Percentiles rank a stretch among this genome's conserved stretches.
phyloP scores from a whole-genome alignment of 2,888 invertebrate species.

The Andrena bicolor region DNA sequence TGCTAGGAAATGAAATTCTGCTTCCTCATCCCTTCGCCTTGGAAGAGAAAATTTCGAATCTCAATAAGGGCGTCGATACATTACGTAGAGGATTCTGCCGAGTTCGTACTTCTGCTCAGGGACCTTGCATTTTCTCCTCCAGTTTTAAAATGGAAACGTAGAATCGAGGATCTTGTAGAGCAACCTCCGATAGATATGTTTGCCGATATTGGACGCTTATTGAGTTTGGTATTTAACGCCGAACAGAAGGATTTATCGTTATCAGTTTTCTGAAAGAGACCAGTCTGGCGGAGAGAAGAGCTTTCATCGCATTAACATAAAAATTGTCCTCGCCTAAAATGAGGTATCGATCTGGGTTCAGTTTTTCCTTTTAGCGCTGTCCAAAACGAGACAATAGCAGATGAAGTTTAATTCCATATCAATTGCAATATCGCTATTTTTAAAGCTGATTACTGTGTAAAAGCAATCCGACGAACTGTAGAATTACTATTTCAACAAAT shows the following conservation, averaged over 20 bases:
- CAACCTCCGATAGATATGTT: background rate
- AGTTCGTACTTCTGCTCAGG: background rate
- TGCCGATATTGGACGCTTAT: background rate
- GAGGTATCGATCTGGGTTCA: slow-evolving; percentile 10
- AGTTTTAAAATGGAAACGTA: background rate
- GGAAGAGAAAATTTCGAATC: background rate
- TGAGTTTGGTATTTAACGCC: background rate
- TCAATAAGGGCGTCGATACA: background rate
- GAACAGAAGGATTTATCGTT: background rate
- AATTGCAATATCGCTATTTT: too few species aligned
- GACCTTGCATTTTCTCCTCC: background rate
- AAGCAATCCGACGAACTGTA: too few species aligned
- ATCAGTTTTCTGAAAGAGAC: background rate
- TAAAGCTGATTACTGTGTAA: too few species aligned
- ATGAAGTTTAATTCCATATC: background rate
- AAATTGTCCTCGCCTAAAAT: slow-evolving; percentile 39
- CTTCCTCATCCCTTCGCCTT: background rate
- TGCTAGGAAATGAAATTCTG: slow-evolving; percentile 3
- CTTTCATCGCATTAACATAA: slow-evolving; percentile 69
- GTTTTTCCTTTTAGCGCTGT: background rate
- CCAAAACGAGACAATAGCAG: background rate
- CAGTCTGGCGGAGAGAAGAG: slow-evolving; percentile 13
- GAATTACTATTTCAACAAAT: too few species aligned
- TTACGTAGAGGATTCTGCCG: background rate
- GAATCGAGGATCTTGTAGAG: too few species aligned